phyloP scores from a whole-genome alignment of 1,140 invertebrate genomes.

The Zaprionus tsacasi region DNA sequence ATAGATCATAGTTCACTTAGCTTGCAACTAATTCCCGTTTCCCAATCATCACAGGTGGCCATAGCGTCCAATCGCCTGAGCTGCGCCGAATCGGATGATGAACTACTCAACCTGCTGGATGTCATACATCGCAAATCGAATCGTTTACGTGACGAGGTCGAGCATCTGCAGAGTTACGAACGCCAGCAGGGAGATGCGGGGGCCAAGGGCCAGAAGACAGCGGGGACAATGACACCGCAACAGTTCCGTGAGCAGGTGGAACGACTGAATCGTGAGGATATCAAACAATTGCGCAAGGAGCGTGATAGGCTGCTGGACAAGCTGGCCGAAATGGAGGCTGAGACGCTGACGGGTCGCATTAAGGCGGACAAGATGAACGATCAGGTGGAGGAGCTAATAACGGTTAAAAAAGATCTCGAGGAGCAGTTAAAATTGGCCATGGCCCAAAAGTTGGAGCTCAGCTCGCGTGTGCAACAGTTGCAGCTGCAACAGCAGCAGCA shows the following conservation, averaged over 20 bases:
- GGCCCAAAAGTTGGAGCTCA: slow-evolving; percentile 85
- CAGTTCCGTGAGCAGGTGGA: slow-evolving; percentile 80
- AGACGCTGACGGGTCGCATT: slow-evolving; percentile 87
- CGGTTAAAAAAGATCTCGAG: slow-evolving; percentile 87
- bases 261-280: slow-evolving; percentile 83
- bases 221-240: slow-evolving; percentile 67
- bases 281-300: slow-evolving; percentile 87
- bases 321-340: slow-evolving; percentile 89
- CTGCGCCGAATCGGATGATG: slow-evolving; percentile 88
- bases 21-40: background rate
- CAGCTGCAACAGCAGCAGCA: slow-evolving; percentile 69
- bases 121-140: slow-evolving; percentile 92
- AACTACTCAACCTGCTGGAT: slow-evolving; percentile 93
- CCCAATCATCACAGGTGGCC: slow-evolving; percentile 58
- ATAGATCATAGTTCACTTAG: background rate
- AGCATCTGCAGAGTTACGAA: slow-evolving; percentile 84
- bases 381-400: slow-evolving; percentile 86
- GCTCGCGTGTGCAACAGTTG: slow-evolving; percentile 75
- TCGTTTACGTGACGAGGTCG: slow-evolving; percentile 90
- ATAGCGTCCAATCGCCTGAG: slow-evolving; percentile 77
- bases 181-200: slow-evolving; percentile 39
- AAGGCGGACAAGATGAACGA: slow-evolving; percentile 87
- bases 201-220: slow-evolving; percentile 35
- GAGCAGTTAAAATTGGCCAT: slow-evolving; percentile 87
- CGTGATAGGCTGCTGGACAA: slow-evolving; percentile 89